phyloP scores from a whole-genome alignment of 2,888 invertebrate genomes.

The Ormyrus pomaceus region DNA sequence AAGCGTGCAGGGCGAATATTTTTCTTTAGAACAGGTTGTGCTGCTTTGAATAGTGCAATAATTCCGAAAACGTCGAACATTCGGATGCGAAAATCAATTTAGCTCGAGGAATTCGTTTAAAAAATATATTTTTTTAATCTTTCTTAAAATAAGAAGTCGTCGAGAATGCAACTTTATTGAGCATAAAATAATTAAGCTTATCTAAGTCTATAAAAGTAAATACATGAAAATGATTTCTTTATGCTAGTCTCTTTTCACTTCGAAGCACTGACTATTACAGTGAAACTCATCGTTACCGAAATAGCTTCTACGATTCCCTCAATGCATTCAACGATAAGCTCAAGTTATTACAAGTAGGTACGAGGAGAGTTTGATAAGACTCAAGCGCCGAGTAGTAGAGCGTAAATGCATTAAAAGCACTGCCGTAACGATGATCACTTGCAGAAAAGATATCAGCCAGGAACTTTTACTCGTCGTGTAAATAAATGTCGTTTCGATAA shows the following conservation, averaged over 20 bases:
- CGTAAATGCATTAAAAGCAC: constrained; percentile 42
- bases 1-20: neutral
- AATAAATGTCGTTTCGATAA: no score
- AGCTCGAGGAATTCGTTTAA: no score
- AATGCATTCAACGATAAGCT: constrained; percentile 39
- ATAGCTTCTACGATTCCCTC: constrained; percentile 17
- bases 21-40: neutral
- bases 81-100: no score
- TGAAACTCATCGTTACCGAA: constrained; percentile 36
- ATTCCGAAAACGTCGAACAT: no score
- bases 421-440: constrained; percentile 3
- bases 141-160: no score
- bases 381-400: constrained; percentile 17
- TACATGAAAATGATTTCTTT: no score
- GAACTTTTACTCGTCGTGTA: constrained; percentile 1
- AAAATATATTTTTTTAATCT: no score
- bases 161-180: no score
- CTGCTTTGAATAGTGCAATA: neutral
- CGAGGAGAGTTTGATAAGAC: constrained; percentile 32
- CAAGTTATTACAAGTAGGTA: constrained; percentile 36
- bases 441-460: neutral
- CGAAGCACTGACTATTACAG: constrained; percentile 14
- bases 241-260: neutral
- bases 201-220: no score
- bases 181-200: no score